Evolutionary conservation across 2,113 vertebrate genomes (phyloP), one percentile per base, ranked within the genome.

Genomic region (Lagopus leucura): DNA sequence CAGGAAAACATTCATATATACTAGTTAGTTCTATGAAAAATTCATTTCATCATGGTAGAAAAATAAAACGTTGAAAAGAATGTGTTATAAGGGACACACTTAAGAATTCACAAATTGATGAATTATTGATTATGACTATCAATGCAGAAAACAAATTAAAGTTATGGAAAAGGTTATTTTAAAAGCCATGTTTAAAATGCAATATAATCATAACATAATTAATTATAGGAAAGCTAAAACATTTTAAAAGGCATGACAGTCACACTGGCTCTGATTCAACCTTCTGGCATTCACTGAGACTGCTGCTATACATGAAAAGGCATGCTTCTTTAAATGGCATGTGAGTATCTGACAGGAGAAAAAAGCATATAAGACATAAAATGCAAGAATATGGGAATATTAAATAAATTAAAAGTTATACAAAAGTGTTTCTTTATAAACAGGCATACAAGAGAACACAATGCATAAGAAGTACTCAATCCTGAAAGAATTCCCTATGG

Each of bases 111-210:
- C 50, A 86, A 92, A 94, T 65, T 32, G 64, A 93, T 95, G 54
- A 97, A 95, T 96, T 96, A 88, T 91, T 95, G 88, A 95, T 93
- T 90, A 50, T 19, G 34, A 61, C 55, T 94, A 79, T 91, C 66
- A 86, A 45, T 58, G 32, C 79, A 78, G 55, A 89, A 94, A 96
- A 86, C 83, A 95, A 97, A 96, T 92, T 93, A 89, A 93, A 86
- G 16, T 78, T 67, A 67, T 17, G 24, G 66, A 76, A 7, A 89
- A 75, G 25, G 77, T 91, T 50, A 42, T 85, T 93, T 94, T 40
- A 54, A 88, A 90, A 96, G 45, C 13, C 64, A 0, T 82, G 43
- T 74, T 95, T 38, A 89, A 79, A 76, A 66, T 54, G 52, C 25
- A 61, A 93, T 79, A 45, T 69, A 70, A 75, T 90, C 20, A 38